Evolutionary conservation across 2,113 vertebrate genomes (phyloP), one percentile per base, ranked within the genome.

Genomic region (Myxocyprinus asiaticus): DNA sequence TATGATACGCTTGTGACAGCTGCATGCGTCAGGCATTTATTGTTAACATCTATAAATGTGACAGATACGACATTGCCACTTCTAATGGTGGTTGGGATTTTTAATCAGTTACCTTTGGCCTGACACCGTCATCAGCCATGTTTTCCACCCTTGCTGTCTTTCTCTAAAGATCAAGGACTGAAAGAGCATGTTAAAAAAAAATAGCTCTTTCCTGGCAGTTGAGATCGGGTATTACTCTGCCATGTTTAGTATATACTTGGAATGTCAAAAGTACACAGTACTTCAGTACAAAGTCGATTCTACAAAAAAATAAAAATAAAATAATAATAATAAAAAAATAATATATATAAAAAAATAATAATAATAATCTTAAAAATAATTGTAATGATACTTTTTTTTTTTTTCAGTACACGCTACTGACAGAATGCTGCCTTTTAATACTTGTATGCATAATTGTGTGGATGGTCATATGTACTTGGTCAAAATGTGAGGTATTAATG

Each of bases 31-130:
- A 48, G 67, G 17, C 77, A 50, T 42, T 66, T 47, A 78, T 66
- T 80, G 81, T 33, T 66, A 72, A 80, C 83, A 88, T 86, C 81
- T 4, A 83, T 87, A 83, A 87, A 44, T 9, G 9, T 47, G 61
- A 63, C 61, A 33, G 33, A 73, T 65, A 12, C 9, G 8, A 45
- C 53, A 11, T 63, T 51, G 12, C 51, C 9, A 47, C 12, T 22
- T 55, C 47, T 44, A 59, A 67, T 48, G 17, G 42, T 10, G 15
- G 48, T 9, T 33, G 51, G 15, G 4, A 62, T 66, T 42, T 83
- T 84, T 62, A 83, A 7, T 76, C 73, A 80, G 77, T 83, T 81
- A 51, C 67, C 53, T 72, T 77, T 75, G 76, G 72, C 82, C 83
- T 44, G 33, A 65, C 42, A 7, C 42, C 0, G 17, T 58, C 67